Conservation (phyloP, 2,888 invertebrate genomes). For the Cheilosia vulpina region DNA sequence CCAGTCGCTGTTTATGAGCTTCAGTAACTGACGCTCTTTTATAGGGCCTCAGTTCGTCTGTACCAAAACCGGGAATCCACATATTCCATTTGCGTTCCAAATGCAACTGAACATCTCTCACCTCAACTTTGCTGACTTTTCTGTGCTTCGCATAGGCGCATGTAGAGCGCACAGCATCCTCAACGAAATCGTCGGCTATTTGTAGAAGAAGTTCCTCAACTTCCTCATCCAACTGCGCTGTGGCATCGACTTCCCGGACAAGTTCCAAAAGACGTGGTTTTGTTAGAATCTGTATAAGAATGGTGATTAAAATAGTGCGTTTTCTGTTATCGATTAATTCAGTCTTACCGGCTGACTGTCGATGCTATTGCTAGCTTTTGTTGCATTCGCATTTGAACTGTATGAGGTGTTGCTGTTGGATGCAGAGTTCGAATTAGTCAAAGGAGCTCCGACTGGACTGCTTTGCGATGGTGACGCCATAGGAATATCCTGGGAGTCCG, state of each 20-base stretch:
- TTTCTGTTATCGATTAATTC: background rate
- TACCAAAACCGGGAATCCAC: conserved; percentile 99
- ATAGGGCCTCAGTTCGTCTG: conserved; percentile 96
- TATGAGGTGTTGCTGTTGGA: conserved; percentile 72
- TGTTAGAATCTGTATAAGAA: conserved; percentile 87
- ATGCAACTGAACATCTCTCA: conserved; percentile 96
- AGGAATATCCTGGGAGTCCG: conserved; percentile 78
- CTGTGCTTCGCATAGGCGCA: conserved; percentile 96
- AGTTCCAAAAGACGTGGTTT: conserved; percentile 95
- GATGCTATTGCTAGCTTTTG: conserved; percentile 75
- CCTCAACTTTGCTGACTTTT: conserved; percentile 93
- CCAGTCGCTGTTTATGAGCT: conserved; percentile 96
- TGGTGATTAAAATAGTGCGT: background rate
- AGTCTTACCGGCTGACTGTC: conserved; percentile 81
- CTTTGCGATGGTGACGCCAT: conserved; percentile 83
- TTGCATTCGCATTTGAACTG: conserved; percentile 76
- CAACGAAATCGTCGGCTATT: conserved; percentile 98
- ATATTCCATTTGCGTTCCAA: conserved; percentile 97
- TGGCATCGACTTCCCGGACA: conserved; percentile 96
- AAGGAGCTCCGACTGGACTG: conserved; percentile 79
- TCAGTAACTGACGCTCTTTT: conserved; percentile 96
- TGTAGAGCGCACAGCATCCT: conserved; percentile 93
- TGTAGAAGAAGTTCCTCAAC: conserved; percentile 96
- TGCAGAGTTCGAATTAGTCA: conserved; percentile 69
- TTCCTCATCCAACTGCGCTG: conserved; percentile 97